Evolutionary conservation across 2,113 vertebrate genomes (phyloP).

Genomic region (Clinocottus analis): DNA sequence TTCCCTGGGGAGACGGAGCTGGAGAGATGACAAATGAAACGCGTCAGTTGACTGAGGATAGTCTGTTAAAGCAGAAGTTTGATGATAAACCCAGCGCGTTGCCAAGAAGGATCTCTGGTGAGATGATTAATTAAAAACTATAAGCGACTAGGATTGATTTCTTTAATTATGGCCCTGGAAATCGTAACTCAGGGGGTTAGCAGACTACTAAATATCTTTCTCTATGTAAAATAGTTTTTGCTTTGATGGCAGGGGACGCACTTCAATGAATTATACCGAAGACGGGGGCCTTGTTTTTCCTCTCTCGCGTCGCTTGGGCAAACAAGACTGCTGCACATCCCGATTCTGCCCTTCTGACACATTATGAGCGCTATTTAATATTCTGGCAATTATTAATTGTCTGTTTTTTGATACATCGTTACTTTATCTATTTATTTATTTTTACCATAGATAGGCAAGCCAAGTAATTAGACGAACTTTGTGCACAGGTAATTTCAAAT

Average conservation of each 20-base stretch:
- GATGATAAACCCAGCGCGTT: conserved; percentile 6
- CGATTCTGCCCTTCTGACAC: no score
- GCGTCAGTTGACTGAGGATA: not conserved
- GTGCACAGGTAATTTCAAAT: conserved; percentile 4
- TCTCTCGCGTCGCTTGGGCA: not conserved
- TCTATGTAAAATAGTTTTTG: not conserved
- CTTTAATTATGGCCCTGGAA: conserved; percentile 9
- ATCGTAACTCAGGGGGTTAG: conserved; percentile 4
- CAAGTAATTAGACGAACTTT: conserved; percentile 37
- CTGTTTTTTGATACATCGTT: not conserved
- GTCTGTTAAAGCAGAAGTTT: not conserved
- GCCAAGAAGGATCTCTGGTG: conserved; percentile 1
- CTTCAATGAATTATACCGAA: not conserved
- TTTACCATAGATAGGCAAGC: conserved; percentile 23
- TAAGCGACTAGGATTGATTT: not conserved
- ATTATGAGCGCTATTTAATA: not conserved
- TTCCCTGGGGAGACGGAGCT: conserved; percentile 81
- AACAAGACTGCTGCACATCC: not conserved
- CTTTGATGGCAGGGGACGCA: not conserved
- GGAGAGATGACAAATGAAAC: conserved; percentile 34
- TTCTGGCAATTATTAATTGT: not conserved
- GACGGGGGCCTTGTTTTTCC: not conserved
- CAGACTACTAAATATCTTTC: conserved; percentile 15
- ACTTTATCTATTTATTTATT: conserved; percentile 5
- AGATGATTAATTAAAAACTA: conserved; percentile 32